Evolutionary conservation across 2,888 invertebrate genomes (phyloP), one percentile per base, ranked within the genome.

Genomic region (Ommatoiulus sabulosus): DNA sequence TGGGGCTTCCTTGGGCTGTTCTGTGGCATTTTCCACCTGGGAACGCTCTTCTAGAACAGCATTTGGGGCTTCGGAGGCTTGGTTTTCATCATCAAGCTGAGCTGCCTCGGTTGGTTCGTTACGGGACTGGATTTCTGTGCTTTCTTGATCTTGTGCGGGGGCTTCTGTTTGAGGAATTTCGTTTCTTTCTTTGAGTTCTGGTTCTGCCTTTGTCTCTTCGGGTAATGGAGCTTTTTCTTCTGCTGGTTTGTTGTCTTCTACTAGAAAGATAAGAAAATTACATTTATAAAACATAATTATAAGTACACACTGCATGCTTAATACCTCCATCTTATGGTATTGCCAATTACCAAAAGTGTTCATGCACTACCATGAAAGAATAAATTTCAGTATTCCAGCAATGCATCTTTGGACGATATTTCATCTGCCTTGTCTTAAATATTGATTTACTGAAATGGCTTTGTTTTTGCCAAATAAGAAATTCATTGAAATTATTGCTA

Each of bases 171-270:
- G 72, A 8, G 72, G 8, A 24, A 72, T 7, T 24, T 72, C 72
- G 72, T 72, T 72, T 24, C 72, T 72, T 24, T 72, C 72, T 17
- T 72, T 20, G 24, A 72, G 72, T 72, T 72, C 72, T 24, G 72
- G 24, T 20, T 72, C 72, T 72, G 72, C 72, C 24, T 72, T 72
- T 1, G 72, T 72, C 24, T 24, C 72, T 7, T 72, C 72, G 72
- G 72, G 57, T 63, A 15, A 7, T 15, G 52, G 52, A 15, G 15
- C 10, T 15, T 52, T 52, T 52, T 52, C 52, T 46, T 46, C 46
- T 46, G 46, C 46, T 12, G 57, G 57, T 63, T 63, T 10, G n/a
- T 10, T 5, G 17, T n/a, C 57, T 63, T 63, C 57, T 3, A 52
- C 52, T 63, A n/a, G 6, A 63, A 63, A 3, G 12, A 52, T 12